phyloP scores from a whole-genome alignment of 35 echinoderm and acorn worm genomes.

The Strongylocentrotus purpuratus region DNA sequence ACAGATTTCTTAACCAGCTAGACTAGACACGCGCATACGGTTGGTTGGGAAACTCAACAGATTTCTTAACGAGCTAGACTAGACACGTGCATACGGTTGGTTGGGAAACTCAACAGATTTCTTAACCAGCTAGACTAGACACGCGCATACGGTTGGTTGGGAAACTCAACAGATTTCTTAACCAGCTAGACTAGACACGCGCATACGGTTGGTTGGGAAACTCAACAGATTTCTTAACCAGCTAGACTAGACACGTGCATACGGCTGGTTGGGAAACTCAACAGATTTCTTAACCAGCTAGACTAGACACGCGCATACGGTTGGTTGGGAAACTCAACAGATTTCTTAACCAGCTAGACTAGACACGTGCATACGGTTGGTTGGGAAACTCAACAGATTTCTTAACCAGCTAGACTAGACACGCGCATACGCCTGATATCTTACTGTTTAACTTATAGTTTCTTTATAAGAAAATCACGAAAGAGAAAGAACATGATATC shows the following conservation, averaged over 20 bases:
- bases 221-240: not conserved
- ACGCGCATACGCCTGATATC: not conserved
- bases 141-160: not conserved
- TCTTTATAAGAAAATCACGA: not conserved
- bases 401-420: not conserved
- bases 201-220: not conserved
- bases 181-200: not conserved
- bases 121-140: not conserved
- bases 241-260: not conserved
- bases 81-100: not conserved
- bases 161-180: not conserved
- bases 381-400: not conserved
- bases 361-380: not conserved
- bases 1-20: not conserved
- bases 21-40: too few species aligned
- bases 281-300: not conserved
- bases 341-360: not conserved
- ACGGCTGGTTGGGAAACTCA: not conserved
- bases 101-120: not conserved
- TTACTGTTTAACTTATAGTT: not conserved
- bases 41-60: not conserved
- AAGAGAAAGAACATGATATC: not conserved
- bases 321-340: not conserved
- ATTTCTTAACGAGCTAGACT: not conserved
- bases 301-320: too few species aligned